phyloP scores from a whole-genome alignment of 2,113 vertebrate species.

The Phrynosoma platyrhinos region DNA sequence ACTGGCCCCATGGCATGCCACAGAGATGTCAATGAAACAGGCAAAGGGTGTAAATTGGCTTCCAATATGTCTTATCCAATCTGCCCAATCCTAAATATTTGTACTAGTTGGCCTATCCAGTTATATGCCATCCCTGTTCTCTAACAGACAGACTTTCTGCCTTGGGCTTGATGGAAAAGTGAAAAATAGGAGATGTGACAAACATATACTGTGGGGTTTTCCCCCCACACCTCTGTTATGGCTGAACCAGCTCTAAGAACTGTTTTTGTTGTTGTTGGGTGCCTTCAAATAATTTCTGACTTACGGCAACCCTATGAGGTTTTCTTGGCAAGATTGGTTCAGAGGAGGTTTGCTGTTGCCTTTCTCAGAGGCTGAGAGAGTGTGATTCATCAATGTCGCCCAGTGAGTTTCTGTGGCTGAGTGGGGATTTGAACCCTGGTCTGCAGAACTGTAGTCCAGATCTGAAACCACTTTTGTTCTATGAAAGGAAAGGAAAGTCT shows the following conservation, averaged over 20 bases:
- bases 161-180: not conserved
- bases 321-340: too few species aligned
- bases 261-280: too few species aligned
- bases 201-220: not conserved
- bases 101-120: not conserved
- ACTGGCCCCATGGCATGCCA: not conserved
- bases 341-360: too few species aligned
- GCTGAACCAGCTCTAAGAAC: not conserved
- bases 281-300: too few species aligned
- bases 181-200: not conserved
- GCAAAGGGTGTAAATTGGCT: not conserved
- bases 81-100: not conserved
- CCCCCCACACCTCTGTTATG: not conserved
- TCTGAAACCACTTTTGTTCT: not conserved
- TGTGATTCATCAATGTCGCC: too few species aligned
- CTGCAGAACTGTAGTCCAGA: too few species aligned
- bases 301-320: too few species aligned
- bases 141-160: not conserved
- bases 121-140: too few species aligned
- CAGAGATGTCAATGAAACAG: not conserved
- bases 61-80: not conserved
- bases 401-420: too few species aligned
- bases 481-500: constrained; percentile 33
- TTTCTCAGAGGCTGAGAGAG: too few species aligned
- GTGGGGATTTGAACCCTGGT: too few species aligned